phyloP scores from a whole-genome alignment of 2,888 invertebrate genomes.

The Neria commutata region DNA sequence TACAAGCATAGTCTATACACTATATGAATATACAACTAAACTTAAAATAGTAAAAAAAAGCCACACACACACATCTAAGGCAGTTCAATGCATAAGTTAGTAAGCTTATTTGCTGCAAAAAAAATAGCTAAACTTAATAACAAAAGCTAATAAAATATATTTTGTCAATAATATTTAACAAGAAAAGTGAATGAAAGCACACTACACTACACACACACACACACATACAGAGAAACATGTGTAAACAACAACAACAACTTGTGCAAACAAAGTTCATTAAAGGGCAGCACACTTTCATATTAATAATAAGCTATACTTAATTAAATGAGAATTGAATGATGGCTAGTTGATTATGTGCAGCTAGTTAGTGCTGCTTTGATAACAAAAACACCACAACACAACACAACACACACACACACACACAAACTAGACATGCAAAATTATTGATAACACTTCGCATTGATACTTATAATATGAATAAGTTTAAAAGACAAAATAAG shows the following conservation, averaged over 20 bases:
- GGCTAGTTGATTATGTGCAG: no score
- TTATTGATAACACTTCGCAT: conserved; percentile 33
- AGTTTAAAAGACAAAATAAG: conserved; percentile 8
- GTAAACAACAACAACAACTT: conserved; percentile 12
- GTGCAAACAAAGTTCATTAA: not conserved
- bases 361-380: no score
- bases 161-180: conserved; percentile 55
- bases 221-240: conserved; percentile 25
- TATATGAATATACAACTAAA: no score
- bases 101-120: conserved; percentile 25
- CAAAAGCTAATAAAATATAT: conserved; percentile 39
- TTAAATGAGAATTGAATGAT: not conserved
- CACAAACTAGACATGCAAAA: conserved; percentile 11
- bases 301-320: not conserved
- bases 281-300: conserved; percentile 2
- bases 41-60: not conserved
- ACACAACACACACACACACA: conserved; percentile 28
- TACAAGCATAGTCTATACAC: no score
- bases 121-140: conserved; percentile 23
- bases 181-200: conserved; percentile 26
- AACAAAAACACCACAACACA: conserved; percentile 6
- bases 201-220: conserved; percentile 15
- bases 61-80: conserved; percentile 6
- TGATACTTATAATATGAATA: conserved; percentile 34
- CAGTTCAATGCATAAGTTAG: not conserved